Percentiles rank a stretch among this genome's conserved stretches.
Evolutionary conservation across 2,113 vertebrate genomes (phyloP).

Genomic region (Blennius ocellaris): DNA sequence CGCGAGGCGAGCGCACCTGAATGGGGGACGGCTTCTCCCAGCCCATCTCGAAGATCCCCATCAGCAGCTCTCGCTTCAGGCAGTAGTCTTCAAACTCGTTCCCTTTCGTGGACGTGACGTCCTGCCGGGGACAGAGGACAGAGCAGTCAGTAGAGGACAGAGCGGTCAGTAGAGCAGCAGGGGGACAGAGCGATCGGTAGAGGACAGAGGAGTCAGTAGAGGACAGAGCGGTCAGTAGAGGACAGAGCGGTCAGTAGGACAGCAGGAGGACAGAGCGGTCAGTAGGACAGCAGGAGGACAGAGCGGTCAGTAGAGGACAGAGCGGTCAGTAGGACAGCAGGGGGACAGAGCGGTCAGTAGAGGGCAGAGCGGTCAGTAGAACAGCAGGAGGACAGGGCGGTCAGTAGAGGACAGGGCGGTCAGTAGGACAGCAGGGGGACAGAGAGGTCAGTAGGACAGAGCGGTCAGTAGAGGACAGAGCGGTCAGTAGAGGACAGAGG

Average conservation of each 20-base stretch:
- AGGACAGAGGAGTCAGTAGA: no score
- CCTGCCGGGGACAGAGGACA: constrained; percentile 69
- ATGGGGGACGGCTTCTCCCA: constrained; percentile 88
- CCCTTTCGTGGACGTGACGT: constrained; percentile 85
- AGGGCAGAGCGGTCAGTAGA: neutral
- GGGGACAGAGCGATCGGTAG: neutral
- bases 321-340: neutral
- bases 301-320: neutral
- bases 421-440: neutral
- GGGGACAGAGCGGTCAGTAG: neutral
- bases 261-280: constrained; percentile 1
- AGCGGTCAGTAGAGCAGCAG: neutral
- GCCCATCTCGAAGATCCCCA: constrained; percentile 88
- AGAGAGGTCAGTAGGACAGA: neutral
- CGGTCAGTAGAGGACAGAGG: neutral
- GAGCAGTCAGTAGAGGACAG: no score
- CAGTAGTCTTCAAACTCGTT: constrained; percentile 89
- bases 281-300: neutral
- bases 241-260: no score
- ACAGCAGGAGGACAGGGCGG: neutral
- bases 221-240: constrained; percentile 4
- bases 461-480: neutral
- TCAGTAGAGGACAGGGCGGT: constrained; percentile 2
- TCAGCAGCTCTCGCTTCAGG: constrained; percentile 85
- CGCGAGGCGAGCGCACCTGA: constrained; percentile 78